Base-by-base conservation (phyloP, 37 sponge, comb jelly and placozoan genomes). In the Eunapius fragilis region DNA sequence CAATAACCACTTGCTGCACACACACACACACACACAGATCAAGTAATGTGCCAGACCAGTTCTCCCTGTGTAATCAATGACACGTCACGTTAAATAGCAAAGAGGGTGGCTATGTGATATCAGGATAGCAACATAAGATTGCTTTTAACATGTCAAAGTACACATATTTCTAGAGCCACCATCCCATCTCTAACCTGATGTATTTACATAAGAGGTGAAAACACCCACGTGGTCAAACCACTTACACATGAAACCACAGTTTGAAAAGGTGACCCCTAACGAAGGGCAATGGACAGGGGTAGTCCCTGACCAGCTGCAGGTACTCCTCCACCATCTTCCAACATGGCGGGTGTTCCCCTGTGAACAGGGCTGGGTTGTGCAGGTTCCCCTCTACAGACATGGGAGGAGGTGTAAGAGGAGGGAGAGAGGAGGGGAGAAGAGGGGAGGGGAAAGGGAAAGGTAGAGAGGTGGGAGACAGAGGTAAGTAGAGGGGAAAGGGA, bases 241-340 rank as follows among this genome's bases (percentile, higher is more conserved):
- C 92, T 91, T 71, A 93, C 95, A 91, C 89, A 78, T 91, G 92
- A 75, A 92, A 86, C 94, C 96, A 96, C 14, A 98, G 50, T 82
- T 96, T 98, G 84, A 96, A 98, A 48, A 98, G 78, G 76, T 98
- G 99, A 69, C 96, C 99, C 25, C 98, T 81, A 31, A 93, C 88
- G 70, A 76, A 68, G 24, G 94, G 86, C 30, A 93, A 36, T 17
- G 92, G 83, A 69, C 88, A 87, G 68, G 96, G 94, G 76, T 95
- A 91, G 37, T 70, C 69, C 34, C 77, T 73, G 27, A 89, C 99
- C 81, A 97, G 76, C 67, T 82, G 84, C 28, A 99, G 84, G 48
- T 99, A 99, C 79, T 89, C 92, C 41, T 97, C 94, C 30, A 83
- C 91, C 81, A 97, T 69, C 37, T 80, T 80, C 96, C 96, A 97